Percentiles rank a stretch among this genome's conserved stretches.
Conservation (phyloP, 2,113 vertebrate genomes). For the Peromyscus maniculatus region DNA sequence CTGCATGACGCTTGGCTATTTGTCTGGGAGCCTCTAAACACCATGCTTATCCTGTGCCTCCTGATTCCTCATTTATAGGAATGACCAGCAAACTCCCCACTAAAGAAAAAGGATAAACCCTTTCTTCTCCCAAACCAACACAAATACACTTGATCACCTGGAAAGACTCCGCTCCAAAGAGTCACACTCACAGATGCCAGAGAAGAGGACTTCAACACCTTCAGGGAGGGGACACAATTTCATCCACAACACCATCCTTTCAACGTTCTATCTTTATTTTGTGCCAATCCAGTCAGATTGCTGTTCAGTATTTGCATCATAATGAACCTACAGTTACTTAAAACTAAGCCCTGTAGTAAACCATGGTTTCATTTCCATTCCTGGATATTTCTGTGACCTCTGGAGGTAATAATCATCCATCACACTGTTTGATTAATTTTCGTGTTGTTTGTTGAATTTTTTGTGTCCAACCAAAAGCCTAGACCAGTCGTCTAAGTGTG, state of each 20-base stretch:
- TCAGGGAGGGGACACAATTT: background rate
- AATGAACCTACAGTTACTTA: background rate
- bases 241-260: background rate
- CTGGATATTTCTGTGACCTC: background rate
- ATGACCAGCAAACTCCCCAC: background rate
- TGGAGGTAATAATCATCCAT: background rate
- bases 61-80: background rate
- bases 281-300: background rate
- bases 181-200: background rate
- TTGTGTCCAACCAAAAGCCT: constrained; percentile 28
- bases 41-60: background rate
- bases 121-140: background rate
- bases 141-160: background rate
- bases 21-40: background rate
- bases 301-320: background rate
- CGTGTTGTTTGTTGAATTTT: background rate
- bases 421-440: background rate
- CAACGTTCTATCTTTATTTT: background rate
- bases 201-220: background rate
- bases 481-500: background rate
- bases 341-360: background rate
- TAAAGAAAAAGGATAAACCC: background rate
- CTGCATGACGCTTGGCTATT: background rate
- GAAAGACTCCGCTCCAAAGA: background rate
- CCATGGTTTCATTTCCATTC: background rate